Evolutionary conservation across 2,888 invertebrate species (phyloP), one percentile per base, ranked within the genome.

Genomic region (Eupithecia tripunctaria): DNA sequence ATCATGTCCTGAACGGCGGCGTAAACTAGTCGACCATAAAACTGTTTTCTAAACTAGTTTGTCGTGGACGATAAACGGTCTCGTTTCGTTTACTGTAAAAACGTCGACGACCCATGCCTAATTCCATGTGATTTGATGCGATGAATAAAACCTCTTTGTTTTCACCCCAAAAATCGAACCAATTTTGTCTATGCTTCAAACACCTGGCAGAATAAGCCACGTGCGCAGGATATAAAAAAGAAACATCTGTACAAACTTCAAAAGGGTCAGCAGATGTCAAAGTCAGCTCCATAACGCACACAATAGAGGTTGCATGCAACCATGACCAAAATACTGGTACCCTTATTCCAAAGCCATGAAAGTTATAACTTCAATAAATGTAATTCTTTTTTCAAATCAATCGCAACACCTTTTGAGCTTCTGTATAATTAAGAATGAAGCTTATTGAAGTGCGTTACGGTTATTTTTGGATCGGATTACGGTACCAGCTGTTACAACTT

Each of bases 221-320:
- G 76, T 77, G 79, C 60, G 75, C 59, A 68, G 62, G n/a, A 68
- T 59, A 36, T 25, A 66, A 68, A 72, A 74, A 72, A 71, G 29
- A 66, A 73, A 74, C 79, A 79, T 76, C 76, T 77, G 77, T 65
- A 32, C 47, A 75, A 71, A 75, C 72, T 47, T 72, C 72, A 70
- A 75, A 67, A 72, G 75, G 72, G 70, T 74, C 67, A 72, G 70
- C 72, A 72, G 75, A 75, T 75, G 75, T 75, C 74, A 75, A 72
- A 72, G 74, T 72, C 74, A 72, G 32, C 72, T 64, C 74, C 68
- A 63, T 69, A 71, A 18, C 27, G 32, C 38, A 41, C 43, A 47
- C 66, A 71, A 70, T 70, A 27, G 60, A n/a, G 25, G 15, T 32
- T 69, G 51, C 47, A 62, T 69, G 10, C 43, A 47, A 18, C 63